Evolutionary conservation across 37 sponge, comb jelly and placozoan genomes (phyloP).

Genomic region (Aplysina aerophoba): DNA sequence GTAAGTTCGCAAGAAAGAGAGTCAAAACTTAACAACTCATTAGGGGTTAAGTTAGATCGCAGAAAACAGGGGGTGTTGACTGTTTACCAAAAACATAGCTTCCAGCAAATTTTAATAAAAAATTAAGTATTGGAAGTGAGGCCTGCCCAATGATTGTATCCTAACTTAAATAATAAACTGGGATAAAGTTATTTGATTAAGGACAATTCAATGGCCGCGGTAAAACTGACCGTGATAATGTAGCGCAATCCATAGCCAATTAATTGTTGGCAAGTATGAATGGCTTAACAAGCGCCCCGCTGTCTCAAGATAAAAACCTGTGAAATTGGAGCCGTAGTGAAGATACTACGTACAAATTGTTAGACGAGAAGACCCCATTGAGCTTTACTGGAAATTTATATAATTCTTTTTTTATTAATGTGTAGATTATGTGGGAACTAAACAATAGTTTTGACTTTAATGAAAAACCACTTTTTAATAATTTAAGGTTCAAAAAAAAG

Average conservation of each 20-base stretch:
- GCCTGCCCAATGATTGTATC: conserved; percentile 92
- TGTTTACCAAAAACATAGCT: conserved; percentile 94
- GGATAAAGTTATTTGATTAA: conserved; percentile 69
- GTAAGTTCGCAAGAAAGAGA: conserved; percentile 83
- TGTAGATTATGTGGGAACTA: conserved; percentile 55
- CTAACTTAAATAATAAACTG: conserved; percentile 62
- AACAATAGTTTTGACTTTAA: neutral
- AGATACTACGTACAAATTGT: conserved; percentile 92
- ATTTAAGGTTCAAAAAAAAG: neutral
- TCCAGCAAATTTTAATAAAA: conserved; percentile 50
- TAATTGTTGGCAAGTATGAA: conserved; percentile 97
- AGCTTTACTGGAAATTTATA: conserved; percentile 91
- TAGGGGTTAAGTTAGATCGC: conserved; percentile 23
- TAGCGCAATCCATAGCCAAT: conserved; percentile 95
- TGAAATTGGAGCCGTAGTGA: conserved; percentile 95
- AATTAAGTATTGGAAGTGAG: conserved; percentile 73
- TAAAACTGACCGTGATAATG: conserved; percentile 96
- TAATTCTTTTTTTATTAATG: conserved; percentile 47
- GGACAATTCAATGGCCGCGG: conserved; percentile 93
- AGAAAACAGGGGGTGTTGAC: conserved; percentile 82
- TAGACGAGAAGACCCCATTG: conserved; percentile 95
- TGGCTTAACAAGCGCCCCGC: conserved; percentile 87
- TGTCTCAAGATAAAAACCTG: conserved; percentile 93
- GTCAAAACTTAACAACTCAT: conserved; percentile 25
- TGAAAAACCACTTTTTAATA: conserved; percentile 54